Evolutionary conservation across 2,113 vertebrate species (phyloP), one percentile per base, ranked within the genome.

Genomic region (Azemiops feae): DNA sequence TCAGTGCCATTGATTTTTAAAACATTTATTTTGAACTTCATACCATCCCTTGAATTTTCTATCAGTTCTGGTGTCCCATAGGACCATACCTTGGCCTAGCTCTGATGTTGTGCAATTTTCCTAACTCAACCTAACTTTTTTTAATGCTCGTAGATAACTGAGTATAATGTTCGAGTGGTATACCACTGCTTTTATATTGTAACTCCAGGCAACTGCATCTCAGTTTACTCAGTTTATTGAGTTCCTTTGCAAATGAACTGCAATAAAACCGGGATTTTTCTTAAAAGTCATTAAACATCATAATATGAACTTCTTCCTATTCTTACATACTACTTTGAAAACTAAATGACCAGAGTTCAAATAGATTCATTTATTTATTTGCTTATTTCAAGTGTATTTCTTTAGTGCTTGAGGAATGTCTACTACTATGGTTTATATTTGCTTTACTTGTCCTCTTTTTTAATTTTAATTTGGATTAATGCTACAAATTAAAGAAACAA

Each of bases 191-290:
- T 43, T 81, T 9, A 22, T 81, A 81, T 81, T 43, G 74, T 10
- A 34, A 81, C 74, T 81, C 34, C 34, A 81, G 34, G 7, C 34
- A 81, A 81, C 18, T 81, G 22, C 7, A 8, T 34, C 16, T 69
- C 47, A 50, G 8, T 55, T 93, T 94, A 54, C 91, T 92, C 20
- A 85, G 91, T 87, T 74, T 87, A 94, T 95, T 93, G 87, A 93
- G 92, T 94, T 53, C 88, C 1, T 20, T 64, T 94, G 23, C 91
- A 93, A 89, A 86, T 50, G 34, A 5, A 96, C 92, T 94, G 43
- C 91, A 64, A 60, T 92, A 3, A 94, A 94, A 96, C 58, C 43
- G 85, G 8, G 12, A 94, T 89, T 57, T 22, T 39, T 85, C 25
- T 91, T 87, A 85, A 93, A 93, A 95, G 34, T 55, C 23, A 95